phyloP scores from a whole-genome alignment of 2,797 vertebrate genomes.

The Phylloscopus collybita region DNA sequence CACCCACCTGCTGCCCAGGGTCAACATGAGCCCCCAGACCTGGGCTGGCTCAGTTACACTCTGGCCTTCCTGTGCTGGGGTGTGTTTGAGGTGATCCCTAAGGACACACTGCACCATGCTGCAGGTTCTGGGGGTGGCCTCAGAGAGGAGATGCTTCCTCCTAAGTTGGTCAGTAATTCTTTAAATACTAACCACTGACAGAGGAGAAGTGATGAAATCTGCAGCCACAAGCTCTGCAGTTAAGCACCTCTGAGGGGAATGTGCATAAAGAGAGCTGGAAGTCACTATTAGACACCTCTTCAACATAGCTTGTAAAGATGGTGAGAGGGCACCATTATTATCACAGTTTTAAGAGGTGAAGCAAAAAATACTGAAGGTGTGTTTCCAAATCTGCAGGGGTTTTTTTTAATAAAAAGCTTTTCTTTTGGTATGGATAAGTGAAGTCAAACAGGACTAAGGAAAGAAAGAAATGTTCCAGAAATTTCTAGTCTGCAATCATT shows the following conservation, averaged over 20 bases:
- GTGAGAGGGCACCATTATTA: neutral
- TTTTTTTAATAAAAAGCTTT: neutral
- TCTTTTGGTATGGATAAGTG: neutral
- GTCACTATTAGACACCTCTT: neutral
- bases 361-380: neutral
- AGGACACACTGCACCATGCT: neutral
- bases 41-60: neutral
- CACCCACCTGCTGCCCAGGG: neutral
- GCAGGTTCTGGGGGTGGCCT: neutral
- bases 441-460: neutral
- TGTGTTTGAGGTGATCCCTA: neutral
- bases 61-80: neutral
- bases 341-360: neutral
- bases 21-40: neutral
- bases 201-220: neutral
- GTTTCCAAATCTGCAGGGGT: neutral
- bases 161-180: neutral
- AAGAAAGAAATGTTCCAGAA: slow-evolving; percentile 32
- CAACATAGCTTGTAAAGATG: neutral
- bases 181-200: neutral
- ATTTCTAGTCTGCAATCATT: slow-evolving; percentile 13
- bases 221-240: neutral
- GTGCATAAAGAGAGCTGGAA: neutral
- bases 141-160: neutral
- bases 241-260: neutral